Base-by-base conservation (phyloP, 2,797 vertebrate genomes). In the Staurois parvus region DNA sequence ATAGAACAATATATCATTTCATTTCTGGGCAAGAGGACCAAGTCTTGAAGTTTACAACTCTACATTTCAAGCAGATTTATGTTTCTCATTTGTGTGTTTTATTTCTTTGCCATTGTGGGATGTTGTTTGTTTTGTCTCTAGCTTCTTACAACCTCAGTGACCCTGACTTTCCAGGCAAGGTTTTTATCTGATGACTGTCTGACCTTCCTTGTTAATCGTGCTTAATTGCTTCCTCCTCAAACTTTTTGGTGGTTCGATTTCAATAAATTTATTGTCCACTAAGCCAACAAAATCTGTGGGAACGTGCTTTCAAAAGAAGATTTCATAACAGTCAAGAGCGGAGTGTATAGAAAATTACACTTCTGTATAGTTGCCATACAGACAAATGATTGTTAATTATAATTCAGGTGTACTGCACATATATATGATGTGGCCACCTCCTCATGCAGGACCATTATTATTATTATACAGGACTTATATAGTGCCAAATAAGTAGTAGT, bases 221-320 rank as follows among this genome's bases (percentile, higher is more conserved):
- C 92, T 95, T 94, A 96, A 96, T 97, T 92, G 91, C 93, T 96
- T 97, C 94, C 94, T 96, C 92, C 96, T 93, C 93, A 93, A 96
- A 93, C 92, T 92, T 92, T 92, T 90, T 86, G 34, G 32, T 83
- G 56, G 69, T 81, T 82, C 13, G 37, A 30, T 76, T 81, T 76
- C 59, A 85, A 85, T 81, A 85, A 78, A 52, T 75, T 74, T 86
- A 83, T 87, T 83, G 81, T 75, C 45, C 37, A n/a, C 66, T 67
- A 75, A 72, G 75, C 68, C 67, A 83, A 79, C 59, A 86, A 37
- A 73, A 79, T 64, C 52, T 83, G 69, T 87, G 81, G 85, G 70
- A 84, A 84, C 40, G 3, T 82, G n/a, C 24, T 56, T 42, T 37
- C 52, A 15, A 78, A 72, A 76, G 26, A n/a, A 24, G 26, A 21